Evolutionary conservation across 2,888 invertebrate genomes (phyloP).

Genomic region (Troilus luridus): DNA sequence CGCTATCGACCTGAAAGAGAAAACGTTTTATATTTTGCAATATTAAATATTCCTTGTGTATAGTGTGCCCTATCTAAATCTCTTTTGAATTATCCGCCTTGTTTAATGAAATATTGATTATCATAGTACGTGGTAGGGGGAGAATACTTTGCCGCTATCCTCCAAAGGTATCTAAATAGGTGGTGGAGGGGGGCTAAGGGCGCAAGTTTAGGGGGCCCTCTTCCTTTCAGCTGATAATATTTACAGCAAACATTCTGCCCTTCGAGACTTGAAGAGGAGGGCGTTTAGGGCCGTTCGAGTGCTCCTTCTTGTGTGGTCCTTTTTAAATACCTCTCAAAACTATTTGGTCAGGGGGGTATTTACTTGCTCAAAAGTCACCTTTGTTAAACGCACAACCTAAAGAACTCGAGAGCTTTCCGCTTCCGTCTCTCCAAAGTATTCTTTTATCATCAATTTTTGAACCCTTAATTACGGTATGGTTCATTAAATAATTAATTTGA

Average conservation of each 20-base stretch:
- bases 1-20: neutral
- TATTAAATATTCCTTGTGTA: conserved; percentile 19
- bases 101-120: conserved; percentile 44
- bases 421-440: neutral
- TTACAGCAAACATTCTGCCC: conserved; percentile 29
- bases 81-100: conserved; percentile 35
- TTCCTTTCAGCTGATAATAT: conserved; percentile 29
- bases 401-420: neutral
- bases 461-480: no score
- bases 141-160: conserved; percentile 32
- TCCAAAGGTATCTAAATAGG: conserved; percentile 35
- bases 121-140: neutral
- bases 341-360: neutral
- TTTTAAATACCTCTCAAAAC: neutral
- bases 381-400: neutral
- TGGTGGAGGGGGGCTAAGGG: neutral
- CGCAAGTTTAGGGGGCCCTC: neutral
- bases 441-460: neutral
- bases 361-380: neutral
- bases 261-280: neutral
- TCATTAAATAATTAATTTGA: no score
- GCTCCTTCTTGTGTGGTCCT: neutral
- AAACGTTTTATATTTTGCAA: neutral
- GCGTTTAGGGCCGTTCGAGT: conserved; percentile 15
- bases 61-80: conserved; percentile 45